Percentiles rank a stretch among this genome's conserved stretches.
phyloP scores from a whole-genome alignment of 2,113 vertebrate species.

The Suricata suricatta region DNA sequence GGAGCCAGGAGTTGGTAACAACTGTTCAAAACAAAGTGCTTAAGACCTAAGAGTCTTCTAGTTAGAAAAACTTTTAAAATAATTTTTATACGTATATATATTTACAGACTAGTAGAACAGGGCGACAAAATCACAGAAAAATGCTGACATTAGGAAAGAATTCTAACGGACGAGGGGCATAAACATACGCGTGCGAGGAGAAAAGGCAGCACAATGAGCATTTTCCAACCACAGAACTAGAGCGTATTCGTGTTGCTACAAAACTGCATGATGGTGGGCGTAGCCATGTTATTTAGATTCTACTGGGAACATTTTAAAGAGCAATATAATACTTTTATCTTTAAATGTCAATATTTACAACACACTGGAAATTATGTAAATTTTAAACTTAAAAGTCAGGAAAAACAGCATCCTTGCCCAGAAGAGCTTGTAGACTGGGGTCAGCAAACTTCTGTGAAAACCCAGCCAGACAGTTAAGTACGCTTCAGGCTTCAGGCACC shows the following conservation, averaged over 20 bases:
- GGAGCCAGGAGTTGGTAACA: background rate
- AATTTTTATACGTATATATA: background rate
- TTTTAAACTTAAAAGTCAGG: background rate
- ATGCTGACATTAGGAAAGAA: background rate
- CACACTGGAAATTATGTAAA: background rate
- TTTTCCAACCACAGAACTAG: background rate
- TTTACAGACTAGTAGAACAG: background rate
- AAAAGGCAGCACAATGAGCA: background rate
- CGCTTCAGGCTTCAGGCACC: background rate
- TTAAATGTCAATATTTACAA: constrained; percentile 21
- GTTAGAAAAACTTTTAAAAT: background rate
- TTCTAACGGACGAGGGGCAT: background rate
- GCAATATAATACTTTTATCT: background rate
- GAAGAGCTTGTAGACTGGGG: background rate
- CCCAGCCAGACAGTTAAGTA: too few relatives aligned
- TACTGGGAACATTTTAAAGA: background rate
- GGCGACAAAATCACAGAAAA: background rate
- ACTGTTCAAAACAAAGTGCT: background rate
- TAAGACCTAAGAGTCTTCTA: background rate
- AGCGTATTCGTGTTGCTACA: background rate
- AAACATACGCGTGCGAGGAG: background rate
- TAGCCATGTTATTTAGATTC: background rate
- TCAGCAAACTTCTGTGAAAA: background rate
- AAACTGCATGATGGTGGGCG: background rate
- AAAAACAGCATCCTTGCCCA: background rate